These are phyloP conservation scores for Hyperoodon ampullatus DNA, from an alignment of 2,113 vertebrate genomes.

Conservation along the genomic window DNA sequence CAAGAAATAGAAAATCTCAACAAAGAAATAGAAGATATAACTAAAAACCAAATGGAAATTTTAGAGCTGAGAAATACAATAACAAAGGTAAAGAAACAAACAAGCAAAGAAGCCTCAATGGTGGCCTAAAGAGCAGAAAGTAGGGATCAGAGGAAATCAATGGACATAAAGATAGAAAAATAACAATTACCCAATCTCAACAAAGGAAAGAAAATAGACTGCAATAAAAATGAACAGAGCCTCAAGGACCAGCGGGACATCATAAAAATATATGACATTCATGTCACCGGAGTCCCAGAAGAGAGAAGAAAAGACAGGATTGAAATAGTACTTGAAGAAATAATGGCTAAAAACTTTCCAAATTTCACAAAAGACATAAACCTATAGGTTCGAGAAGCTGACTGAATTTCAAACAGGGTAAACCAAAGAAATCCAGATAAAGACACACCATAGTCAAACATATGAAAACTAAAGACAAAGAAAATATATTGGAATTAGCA, in stretches of 20 bases:
- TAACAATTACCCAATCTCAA: background rate
- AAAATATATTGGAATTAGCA: background rate
- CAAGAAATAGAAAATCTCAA: background rate
- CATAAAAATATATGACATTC: background rate
- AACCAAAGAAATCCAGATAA: background rate
- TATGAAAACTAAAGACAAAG: background rate
- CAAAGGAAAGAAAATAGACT: background rate
- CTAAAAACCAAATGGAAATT: background rate
- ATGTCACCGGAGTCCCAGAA: background rate
- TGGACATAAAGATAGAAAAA: background rate
- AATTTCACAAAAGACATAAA: background rate
- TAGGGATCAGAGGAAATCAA: background rate
- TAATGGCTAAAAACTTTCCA: background rate
- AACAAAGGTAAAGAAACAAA: background rate
- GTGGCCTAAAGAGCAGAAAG: background rate
- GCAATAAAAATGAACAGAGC: background rate
- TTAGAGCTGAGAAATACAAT: background rate
- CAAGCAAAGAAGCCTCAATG: background rate
- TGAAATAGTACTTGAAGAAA: background rate
- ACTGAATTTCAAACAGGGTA: background rate
- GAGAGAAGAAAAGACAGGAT: background rate
- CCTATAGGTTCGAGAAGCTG: background rate
- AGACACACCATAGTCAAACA: background rate
- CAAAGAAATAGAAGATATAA: background rate
- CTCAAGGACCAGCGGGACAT: background rate